Evolutionary conservation across 2,797 vertebrate species (phyloP).

Genomic region (Phataginus tetradactyla): DNA sequence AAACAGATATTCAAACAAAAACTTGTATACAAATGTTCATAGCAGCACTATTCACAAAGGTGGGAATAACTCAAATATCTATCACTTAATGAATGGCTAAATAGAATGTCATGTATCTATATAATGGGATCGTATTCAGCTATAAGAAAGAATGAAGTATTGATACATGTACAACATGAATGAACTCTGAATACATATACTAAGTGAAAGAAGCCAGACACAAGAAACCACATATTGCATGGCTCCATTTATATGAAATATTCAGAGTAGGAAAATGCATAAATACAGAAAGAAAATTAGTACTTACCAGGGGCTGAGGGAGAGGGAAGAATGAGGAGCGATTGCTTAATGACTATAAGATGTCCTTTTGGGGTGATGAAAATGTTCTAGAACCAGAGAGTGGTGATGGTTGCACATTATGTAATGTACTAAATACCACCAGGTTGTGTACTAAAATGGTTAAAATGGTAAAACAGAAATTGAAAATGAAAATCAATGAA

Average conservation of each 20-base stretch:
- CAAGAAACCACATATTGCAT: neutral
- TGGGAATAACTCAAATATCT: neutral
- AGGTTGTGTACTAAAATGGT: neutral
- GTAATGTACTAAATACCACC: neutral
- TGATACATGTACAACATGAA: neutral
- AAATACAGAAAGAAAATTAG: neutral
- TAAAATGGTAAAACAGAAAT: neutral
- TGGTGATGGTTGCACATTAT: neutral
- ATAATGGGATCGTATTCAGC: neutral
- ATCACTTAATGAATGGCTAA: neutral
- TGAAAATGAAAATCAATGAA: neutral
- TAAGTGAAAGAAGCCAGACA: neutral
- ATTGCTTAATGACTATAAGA: neutral
- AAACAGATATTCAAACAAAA: slow-evolving; percentile 10
- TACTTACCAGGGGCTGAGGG: neutral
- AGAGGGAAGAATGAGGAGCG: neutral
- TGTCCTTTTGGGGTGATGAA: neutral
- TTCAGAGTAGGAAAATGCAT: neutral
- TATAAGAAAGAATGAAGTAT: neutral
- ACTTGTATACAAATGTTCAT: neutral
- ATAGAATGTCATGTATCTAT: neutral
- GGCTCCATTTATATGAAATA: neutral
- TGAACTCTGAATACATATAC: neutral
- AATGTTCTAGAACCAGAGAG: neutral
- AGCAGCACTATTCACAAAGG: neutral